phyloP scores from a whole-genome alignment of 2,797 vertebrate species.

The Hemibagrus guttatus region DNA sequence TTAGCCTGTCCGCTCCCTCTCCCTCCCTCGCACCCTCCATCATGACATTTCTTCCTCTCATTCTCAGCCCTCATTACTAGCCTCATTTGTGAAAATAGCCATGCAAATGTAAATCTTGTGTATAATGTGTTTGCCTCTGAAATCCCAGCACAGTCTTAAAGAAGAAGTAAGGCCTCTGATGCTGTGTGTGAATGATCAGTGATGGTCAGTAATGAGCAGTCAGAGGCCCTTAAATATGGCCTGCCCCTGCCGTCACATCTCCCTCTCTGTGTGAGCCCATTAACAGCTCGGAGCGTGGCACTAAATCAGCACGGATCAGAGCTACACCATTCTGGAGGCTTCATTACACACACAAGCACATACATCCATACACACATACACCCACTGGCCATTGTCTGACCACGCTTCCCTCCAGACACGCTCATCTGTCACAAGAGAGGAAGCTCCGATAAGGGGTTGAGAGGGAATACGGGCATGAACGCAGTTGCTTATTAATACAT shows the following conservation, averaged over 20 bases:
- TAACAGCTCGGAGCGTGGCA: constrained; percentile 49
- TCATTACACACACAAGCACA: constrained; percentile 54
- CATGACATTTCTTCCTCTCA: constrained; percentile 39
- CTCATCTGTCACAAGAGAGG: constrained; percentile 57
- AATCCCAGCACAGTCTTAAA: constrained; percentile 48
- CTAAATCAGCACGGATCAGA: constrained; percentile 60
- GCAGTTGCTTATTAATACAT: constrained; percentile 57
- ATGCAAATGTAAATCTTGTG: constrained; percentile 50
- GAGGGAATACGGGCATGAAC: constrained; percentile 51
- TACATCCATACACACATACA: constrained; percentile 40
- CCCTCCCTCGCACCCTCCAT: background rate
- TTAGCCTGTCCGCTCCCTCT: constrained; percentile 41
- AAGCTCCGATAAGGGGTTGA: constrained; percentile 56
- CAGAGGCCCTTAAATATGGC: constrained; percentile 54
- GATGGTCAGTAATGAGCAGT: constrained; percentile 56
- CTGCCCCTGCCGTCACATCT: constrained; percentile 53
- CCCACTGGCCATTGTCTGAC: constrained; percentile 56
- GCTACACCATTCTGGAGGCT: constrained; percentile 45
- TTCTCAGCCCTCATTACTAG: constrained; percentile 47
- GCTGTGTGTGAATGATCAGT: constrained; percentile 44
- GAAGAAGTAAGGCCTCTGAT: constrained; percentile 35
- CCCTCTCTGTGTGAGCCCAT: constrained; percentile 54
- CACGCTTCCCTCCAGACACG: constrained; percentile 51
- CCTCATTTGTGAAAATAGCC: constrained; percentile 51
- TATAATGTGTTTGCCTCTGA: constrained; percentile 51